Percentiles rank a stretch among this genome's conserved stretches.
phyloP scores from a whole-genome alignment of 2,888 invertebrate genomes.

The Dermolepida albohirtum region DNA sequence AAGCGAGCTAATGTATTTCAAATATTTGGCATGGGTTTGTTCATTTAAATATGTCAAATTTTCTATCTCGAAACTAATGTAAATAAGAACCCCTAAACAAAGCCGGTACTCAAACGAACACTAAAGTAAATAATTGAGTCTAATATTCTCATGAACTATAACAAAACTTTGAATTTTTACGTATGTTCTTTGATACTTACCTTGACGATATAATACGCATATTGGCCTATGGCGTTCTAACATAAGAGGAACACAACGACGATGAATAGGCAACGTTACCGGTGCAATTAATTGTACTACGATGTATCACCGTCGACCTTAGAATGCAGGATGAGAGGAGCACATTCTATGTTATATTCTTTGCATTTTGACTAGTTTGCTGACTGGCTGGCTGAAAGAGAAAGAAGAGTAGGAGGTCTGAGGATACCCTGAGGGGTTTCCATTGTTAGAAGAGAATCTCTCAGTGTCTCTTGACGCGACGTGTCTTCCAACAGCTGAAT shows the following conservation, averaged over 20 bases:
- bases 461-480: constrained; percentile 43
- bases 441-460: constrained; percentile 48
- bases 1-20: constrained; percentile 6
- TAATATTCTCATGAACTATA: too few species aligned
- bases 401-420: constrained; percentile 20
- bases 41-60: constrained; percentile 4
- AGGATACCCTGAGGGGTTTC: constrained; percentile 43
- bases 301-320: constrained; percentile 11
- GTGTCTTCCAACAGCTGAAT: constrained; percentile 39
- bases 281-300: constrained; percentile 20
- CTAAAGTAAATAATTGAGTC: too few species aligned
- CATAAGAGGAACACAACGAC: constrained; percentile 5
- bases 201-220: not conserved
- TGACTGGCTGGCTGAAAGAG: constrained; percentile 21
- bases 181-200: not conserved
- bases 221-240: not conserved
- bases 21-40: constrained; percentile 2
- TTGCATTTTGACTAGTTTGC: constrained; percentile 11
- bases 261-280: constrained; percentile 19
- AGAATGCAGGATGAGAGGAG: not conserved
- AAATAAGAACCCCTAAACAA: constrained; percentile 19
- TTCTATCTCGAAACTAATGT: not conserved
- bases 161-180: constrained; percentile 7
- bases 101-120: not conserved
- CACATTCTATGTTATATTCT: constrained; percentile 9